These are phyloP conservation scores for Pollenia labialis DNA, from an alignment of 2,888 invertebrate genomes.

Conservation along the genomic window DNA sequence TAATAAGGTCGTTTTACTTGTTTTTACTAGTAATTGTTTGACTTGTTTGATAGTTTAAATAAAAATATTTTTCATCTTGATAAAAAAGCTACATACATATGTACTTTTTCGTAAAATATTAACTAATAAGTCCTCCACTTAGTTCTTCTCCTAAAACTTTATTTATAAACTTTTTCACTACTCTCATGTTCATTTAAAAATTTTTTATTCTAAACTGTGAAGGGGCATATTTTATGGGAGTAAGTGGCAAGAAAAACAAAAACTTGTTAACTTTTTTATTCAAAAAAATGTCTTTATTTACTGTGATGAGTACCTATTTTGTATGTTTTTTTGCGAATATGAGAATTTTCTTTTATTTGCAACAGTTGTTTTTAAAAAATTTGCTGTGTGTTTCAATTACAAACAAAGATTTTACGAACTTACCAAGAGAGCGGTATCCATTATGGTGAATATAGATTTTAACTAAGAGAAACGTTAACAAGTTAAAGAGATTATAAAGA, in stretches of 20 bases:
- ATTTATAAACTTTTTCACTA: neutral
- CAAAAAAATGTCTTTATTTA: slow-evolving; percentile 49
- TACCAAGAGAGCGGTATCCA: neutral
- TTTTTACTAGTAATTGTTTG: no score
- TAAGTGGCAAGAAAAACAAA: neutral
- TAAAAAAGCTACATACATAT: no score
- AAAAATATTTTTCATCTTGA: no score
- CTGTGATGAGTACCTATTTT: slow-evolving; percentile 37
- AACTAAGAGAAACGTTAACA: neutral
- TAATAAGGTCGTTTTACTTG: no score
- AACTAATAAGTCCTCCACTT: no score
- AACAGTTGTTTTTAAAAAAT: slow-evolving; percentile 66
- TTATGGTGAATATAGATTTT: slow-evolving; percentile 13
- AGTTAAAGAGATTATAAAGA: neutral
- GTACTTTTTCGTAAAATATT: no score
- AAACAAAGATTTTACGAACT: neutral
- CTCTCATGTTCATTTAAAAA: neutral
- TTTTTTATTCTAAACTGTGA: neutral
- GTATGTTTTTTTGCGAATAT: slow-evolving; percentile 4
- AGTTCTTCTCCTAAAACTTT: no score
- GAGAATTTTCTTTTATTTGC: slow-evolving; percentile 53
- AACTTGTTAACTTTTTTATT: slow-evolving; percentile 35
- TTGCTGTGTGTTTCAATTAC: neutral
- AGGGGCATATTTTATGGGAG: slow-evolving; percentile 1
- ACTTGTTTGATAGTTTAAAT: no score